Base-by-base conservation (phyloP, 1,140 invertebrate species). In the Drosophila nikananu region DNA sequence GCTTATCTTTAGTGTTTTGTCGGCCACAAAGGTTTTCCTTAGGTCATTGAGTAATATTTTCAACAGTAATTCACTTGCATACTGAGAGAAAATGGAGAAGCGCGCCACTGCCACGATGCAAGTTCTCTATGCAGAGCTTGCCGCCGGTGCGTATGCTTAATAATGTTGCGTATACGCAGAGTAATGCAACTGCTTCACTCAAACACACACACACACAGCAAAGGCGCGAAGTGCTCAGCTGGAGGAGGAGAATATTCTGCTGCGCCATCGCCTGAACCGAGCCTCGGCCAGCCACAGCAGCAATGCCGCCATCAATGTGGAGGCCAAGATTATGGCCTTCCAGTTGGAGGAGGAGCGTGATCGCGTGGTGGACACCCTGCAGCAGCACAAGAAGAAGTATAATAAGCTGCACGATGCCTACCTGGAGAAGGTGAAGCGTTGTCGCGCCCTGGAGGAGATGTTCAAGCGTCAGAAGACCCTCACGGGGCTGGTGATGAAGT, bases 401-500 rank as follows among this genome's bases (percentile, higher is more conserved):
- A 92, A 92, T 41, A 91, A 91, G 30, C 35, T 92, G 35, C 83
- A 92, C 19, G 80, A 79, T 48, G 91, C 89, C 8, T 92, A 89
- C 19, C 35, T 91, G 57, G 90, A 87, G 44, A 92, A 92, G 55
- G 86, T 92, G 4, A 86, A 81, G 27, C 87, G 91, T 4, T 92
- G 91, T 49, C 80, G 89, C 32, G 84, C 89, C 2, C 58, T 91
- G 10, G 91, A 92, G 61, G 86, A 91, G 19, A 91, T 86, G 61
- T 92, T 92, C 15, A 83, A 80, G 39, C 65, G 83, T 2, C 91
- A 92, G 44, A 92, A 92, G 59, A 90, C 87, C 0, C 55, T 92
- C 6, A 84, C 91, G 1, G 91, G 91, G 0, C 32, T 92, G 48
- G 91, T 92, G 2, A 92, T 91, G 91, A 92, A 92, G 30, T 92